Evolutionary conservation across 1,140 invertebrate genomes (phyloP).

Genomic region (Chironomus striatipennis): DNA sequence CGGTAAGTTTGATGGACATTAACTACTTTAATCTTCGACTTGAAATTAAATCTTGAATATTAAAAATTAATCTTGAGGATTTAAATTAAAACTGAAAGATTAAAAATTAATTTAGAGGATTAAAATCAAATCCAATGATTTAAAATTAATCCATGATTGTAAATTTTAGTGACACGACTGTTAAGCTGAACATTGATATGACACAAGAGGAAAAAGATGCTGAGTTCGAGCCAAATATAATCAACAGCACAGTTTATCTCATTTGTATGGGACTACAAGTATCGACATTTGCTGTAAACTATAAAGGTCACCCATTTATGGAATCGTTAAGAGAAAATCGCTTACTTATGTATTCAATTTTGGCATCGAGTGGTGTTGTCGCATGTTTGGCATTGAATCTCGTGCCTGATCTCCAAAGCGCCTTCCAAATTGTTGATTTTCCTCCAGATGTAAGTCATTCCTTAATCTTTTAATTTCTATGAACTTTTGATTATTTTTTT

Average conservation of each 20-base stretch:
- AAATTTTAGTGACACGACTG: conserved; percentile 45
- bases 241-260: conserved; percentile 98
- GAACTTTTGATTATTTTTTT: conserved; percentile 31
- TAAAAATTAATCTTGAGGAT: too few relatives aligned
- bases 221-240: conserved; percentile 83
- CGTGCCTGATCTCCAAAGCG: conserved; percentile 64
- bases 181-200: conserved; percentile 48
- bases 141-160: too few relatives aligned
- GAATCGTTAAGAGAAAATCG: conserved; percentile 89
- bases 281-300: conserved; percentile 98
- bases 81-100: too few relatives aligned
- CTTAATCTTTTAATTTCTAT: conserved; percentile 26
- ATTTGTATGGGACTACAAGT: conserved; percentile 96
- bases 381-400: conserved; percentile 66
- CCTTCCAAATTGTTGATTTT: conserved; percentile 87
- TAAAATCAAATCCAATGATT: conserved; percentile 26
- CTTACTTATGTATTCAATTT: conserved; percentile 81
- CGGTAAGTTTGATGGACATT: conserved; percentile 49
- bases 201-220: conserved; percentile 66
- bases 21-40: too few relatives aligned
- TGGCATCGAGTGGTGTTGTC: conserved; percentile 62
- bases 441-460: conserved; percentile 64
- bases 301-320: conserved; percentile 99
- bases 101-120: too few relatives aligned
- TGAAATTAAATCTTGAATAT: too few relatives aligned